A percentile compares a stretch with the other conserved stretches of the same genome.
Evolutionary conservation across 2,113 vertebrate species (phyloP).

Genomic region (Barnardius zonarius): DNA sequence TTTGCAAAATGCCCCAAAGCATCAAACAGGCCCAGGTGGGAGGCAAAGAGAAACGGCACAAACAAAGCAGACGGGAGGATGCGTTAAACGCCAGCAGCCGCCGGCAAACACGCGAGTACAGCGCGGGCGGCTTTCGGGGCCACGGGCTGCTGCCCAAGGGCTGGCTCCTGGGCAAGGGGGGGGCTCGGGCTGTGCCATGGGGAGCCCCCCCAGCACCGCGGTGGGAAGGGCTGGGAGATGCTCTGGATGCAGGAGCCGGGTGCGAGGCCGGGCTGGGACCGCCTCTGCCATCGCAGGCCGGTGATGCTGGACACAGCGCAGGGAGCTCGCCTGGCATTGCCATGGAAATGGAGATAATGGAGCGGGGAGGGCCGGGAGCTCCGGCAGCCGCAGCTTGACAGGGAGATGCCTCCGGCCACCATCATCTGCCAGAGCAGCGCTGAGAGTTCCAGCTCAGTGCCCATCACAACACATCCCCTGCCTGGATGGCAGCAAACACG

Average conservation of each 20-base stretch:
- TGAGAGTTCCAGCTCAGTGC: background rate
- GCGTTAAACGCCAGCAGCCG: background rate
- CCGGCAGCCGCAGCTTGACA: background rate
- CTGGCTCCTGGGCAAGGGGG: background rate
- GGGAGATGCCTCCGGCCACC: background rate
- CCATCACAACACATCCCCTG: background rate
- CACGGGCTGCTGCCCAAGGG: accelerated
- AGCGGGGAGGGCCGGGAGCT: background rate
- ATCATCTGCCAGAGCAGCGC: accelerated
- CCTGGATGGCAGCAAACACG: accelerated
- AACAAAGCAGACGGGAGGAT: slow-evolving; percentile 16
- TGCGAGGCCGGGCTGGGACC: background rate
- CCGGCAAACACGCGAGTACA: background rate
- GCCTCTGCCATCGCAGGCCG: accelerated
- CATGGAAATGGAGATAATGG: slow-evolving; percentile 47
- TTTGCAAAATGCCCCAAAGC: background rate
- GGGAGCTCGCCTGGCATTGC: slow-evolving; percentile 35
- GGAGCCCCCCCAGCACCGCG: background rate
- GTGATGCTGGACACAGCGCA: background rate
- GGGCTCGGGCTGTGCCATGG: background rate
- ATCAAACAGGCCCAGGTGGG: background rate
- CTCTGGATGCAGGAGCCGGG: background rate
- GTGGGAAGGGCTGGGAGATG: background rate
- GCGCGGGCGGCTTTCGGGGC: background rate
- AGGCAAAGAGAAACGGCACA: background rate